Conservation (phyloP, 2,113 vertebrate genomes). For the Catharus fuscescens region DNA sequence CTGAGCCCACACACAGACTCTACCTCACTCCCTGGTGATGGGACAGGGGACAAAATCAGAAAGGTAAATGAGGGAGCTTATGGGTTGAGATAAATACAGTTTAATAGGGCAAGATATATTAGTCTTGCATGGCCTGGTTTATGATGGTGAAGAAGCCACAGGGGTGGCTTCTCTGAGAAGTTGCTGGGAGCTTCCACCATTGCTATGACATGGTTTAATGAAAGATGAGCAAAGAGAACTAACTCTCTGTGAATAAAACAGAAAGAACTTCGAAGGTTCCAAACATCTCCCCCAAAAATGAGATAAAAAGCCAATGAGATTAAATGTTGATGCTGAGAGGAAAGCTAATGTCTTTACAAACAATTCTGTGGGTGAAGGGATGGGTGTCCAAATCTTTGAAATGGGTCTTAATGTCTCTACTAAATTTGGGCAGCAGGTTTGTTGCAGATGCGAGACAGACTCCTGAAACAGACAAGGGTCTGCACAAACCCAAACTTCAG, state of each 20-base stretch:
- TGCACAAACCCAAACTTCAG: not conserved
- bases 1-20: not conserved
- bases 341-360: not conserved
- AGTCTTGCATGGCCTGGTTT: not conserved
- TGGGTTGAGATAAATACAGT: not conserved
- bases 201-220: not conserved
- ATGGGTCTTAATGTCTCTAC: too few species aligned
- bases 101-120: not conserved
- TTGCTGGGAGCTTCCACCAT: not conserved
- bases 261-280: not conserved
- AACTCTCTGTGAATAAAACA: not conserved
- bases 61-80: not conserved
- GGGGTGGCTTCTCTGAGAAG: not conserved
- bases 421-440: not conserved
- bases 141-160: too few species aligned
- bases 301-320: not conserved
- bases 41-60: not conserved
- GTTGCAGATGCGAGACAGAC: not conserved
- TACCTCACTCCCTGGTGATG: fast-evolving
- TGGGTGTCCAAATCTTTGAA: fast-evolving
- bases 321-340: not conserved
- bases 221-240: not conserved
- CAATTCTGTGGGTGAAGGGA: not conserved
- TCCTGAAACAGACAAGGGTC: not conserved
- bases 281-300: not conserved